Evolutionary conservation across 2,113 vertebrate species (phyloP).

Genomic region (Marmota flaviventris): DNA sequence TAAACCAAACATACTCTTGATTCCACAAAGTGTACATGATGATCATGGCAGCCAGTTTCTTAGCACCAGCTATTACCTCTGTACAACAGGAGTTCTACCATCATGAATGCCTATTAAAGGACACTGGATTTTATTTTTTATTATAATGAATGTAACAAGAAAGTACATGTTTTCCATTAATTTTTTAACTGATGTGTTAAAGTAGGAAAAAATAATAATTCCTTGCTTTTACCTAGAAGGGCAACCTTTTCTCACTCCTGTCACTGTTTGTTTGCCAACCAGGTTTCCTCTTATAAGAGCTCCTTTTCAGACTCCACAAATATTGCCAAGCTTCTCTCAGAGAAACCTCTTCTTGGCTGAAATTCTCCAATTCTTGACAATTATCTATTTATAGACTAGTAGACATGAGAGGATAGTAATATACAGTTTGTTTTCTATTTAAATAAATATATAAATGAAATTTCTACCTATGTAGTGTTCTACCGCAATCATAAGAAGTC

Average conservation of each 20-base stretch:
- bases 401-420: not conserved
- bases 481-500: not conserved
- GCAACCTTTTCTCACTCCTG: not conserved
- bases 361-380: not conserved
- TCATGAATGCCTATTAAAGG: not conserved
- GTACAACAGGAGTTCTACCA: not conserved
- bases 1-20: constrained; percentile 46
- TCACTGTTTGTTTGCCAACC: not conserved
- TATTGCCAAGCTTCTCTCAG: not conserved
- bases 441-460: constrained; percentile 1
- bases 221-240: not conserved
- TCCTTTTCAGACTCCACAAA: not conserved
- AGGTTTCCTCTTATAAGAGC: not conserved
- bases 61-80: not conserved
- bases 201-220: constrained; percentile 37
- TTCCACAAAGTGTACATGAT: constrained; percentile 13
- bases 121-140: not conserved
- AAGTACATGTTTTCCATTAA: not conserved
- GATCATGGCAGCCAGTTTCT: not conserved
- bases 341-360: not conserved
- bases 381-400: constrained; percentile 14
- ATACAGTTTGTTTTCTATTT: not conserved
- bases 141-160: constrained; percentile 33
- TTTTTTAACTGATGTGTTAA: not conserved
- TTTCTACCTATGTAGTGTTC: not conserved